A percentile compares a stretch with the other conserved stretches of the same genome.
These are phyloP conservation scores for Anisognathus igniventris DNA, from an alignment of 2,797 vertebrate species.

Conservation along the genomic window DNA sequence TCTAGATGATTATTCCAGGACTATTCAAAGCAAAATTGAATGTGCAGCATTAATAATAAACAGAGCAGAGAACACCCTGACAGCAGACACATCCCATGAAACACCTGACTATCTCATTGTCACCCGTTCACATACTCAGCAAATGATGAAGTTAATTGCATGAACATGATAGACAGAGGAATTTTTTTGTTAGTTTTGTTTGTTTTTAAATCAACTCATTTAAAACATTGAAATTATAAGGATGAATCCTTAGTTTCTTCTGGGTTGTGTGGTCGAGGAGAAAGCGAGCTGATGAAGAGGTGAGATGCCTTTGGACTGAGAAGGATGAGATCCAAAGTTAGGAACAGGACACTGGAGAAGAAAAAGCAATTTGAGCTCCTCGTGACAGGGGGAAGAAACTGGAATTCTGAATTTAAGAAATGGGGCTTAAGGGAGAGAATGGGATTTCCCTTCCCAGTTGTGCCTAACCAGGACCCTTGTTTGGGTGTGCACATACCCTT, in stretches of 20 bases:
- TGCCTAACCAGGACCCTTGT: neutral
- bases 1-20: neutral
- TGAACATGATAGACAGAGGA: accelerated
- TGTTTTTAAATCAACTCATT: neutral
- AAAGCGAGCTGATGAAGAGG: neutral
- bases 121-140: neutral
- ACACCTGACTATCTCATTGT: neutral
- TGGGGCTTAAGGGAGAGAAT: neutral
- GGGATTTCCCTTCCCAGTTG: accelerated
- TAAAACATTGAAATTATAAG: neutral
- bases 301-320: neutral
- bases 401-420: neutral
- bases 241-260: neutral
- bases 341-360: neutral
- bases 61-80: neutral
- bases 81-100: neutral
- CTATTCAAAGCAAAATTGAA: neutral
- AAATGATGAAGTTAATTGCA: neutral
- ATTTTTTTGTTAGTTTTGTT: neutral
- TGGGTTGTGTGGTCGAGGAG: neutral
- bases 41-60: neutral
- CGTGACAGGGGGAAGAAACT: neutral
- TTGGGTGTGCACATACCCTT: neutral
- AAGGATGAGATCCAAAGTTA: neutral
- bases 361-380: neutral